A percentile compares a stretch with the other conserved stretches of the same genome.
Conservation (phyloP, 2,113 vertebrate species). For the Dicaeum eximium region DNA sequence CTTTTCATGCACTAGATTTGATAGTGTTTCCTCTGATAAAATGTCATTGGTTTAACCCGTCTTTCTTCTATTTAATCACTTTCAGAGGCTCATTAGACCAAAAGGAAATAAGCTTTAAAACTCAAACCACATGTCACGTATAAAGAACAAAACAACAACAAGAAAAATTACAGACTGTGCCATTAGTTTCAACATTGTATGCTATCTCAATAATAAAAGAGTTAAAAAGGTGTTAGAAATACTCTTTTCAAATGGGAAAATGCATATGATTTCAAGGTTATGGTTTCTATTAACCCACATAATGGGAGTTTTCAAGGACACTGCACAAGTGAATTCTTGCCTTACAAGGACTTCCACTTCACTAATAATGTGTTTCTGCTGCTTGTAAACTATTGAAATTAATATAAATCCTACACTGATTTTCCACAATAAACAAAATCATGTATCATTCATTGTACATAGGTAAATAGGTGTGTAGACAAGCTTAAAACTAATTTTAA, state of each 20-base stretch:
- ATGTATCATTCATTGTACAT: not conserved
- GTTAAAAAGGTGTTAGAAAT: conserved; percentile 20
- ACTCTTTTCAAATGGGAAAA: conserved; percentile 15
- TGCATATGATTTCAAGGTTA: not conserved
- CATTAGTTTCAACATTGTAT: not conserved
- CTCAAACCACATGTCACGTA: conserved; percentile 66
- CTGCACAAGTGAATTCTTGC: not conserved
- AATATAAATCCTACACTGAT: not conserved
- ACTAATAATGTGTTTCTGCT: not conserved
- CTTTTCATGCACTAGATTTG: not conserved
- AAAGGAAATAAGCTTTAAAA: conserved; percentile 68
- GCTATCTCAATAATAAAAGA: not conserved
- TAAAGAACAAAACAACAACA: conserved; percentile 9
- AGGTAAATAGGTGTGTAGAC: not conserved
- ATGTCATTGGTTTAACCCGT: conserved; percentile 40
- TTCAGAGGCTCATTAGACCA: conserved; percentile 61
- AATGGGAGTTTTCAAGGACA: not conserved
- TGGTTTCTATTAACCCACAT: not conserved
- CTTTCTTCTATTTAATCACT: conserved; percentile 64
- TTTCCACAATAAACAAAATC: not conserved
- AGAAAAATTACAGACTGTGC: not conserved
- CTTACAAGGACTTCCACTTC: not conserved
- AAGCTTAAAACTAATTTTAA: not conserved
- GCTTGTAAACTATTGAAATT: not conserved
- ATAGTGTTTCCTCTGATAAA: conserved; percentile 54